Base-by-base conservation (phyloP, 2,113 vertebrate species). In the Heteronetta atricapilla region DNA sequence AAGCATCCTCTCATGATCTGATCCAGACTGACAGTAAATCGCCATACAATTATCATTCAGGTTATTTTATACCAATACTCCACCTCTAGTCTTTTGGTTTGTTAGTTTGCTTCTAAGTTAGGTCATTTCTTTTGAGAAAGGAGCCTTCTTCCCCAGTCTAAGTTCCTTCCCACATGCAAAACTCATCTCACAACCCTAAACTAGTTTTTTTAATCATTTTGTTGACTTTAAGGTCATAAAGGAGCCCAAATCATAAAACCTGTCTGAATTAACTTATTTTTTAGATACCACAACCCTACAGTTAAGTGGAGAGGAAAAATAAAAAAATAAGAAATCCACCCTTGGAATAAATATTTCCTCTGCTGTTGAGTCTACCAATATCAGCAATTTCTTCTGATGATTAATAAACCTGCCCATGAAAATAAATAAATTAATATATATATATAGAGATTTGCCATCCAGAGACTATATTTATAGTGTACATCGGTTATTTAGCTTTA, bases 341-440 rank as follows among this genome's bases (percentile, higher is more conserved):
- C 33, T 52, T 28, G 16, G 31, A 79, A 52, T 36, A 82, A 86
- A 23, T 72, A 77, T 38, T 86, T 66, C 34, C 25, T 80, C 36
- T 56, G 72, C 50, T 1, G 0, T 55, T 0, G 0, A 53, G 36
- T 10, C 21, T 79, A 40, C 26, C 8, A 2, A 22, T 53, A 29
- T 38, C 36, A 55, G 21, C 22, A 64, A 67, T 19, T 8, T 46
- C 62, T 63, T 82, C 28, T 10, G 33, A 29, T 53, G 26, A 8
- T 53, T 69, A 75, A 69, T 46, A 29, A 33, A 8, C 8, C 11
- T 40, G 10, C 8, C 11, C 48, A 33, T 29, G 40, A 44, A 67
- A 44, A 60, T 13, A 33, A 40, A 40, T 22, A 13, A 28, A 52
- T 31, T 33, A 10, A 40, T 38, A 38, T 38, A 38, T 38, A 38